Conservation (phyloP, 2,888 invertebrate genomes). For the Lobophora halterata region DNA sequence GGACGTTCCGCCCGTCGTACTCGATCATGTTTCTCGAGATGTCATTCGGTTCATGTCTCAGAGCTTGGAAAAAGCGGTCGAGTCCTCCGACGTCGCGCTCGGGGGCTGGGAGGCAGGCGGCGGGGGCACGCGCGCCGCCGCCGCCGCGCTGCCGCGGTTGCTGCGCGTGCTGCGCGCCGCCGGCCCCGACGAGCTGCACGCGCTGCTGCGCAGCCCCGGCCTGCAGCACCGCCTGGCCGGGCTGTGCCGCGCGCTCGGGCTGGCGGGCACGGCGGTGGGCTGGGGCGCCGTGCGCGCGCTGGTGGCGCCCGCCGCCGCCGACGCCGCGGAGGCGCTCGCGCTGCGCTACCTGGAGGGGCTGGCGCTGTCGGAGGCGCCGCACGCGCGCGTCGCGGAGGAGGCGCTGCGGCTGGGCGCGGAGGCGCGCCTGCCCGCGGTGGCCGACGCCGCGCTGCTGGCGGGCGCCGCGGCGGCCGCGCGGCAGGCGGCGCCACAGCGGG, state of each 20-base stretch:
- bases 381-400: conserved; percentile 28
- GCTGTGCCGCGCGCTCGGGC: conserved; percentile 35
- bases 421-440: conserved; percentile 22
- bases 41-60: conserved; percentile 8
- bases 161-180: conserved; percentile 35
- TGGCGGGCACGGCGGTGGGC: too few relatives aligned
- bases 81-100: conserved; percentile 22
- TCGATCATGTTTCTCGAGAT: too few relatives aligned
- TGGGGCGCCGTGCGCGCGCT: conserved; percentile 6
- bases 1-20: too few relatives aligned
- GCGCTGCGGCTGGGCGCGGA: conserved; percentile 39
- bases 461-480: conserved; percentile 33
- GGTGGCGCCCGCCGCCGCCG: conserved; percentile 2
- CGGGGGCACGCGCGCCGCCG: conserved; percentile 24
- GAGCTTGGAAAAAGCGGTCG: conserved; percentile 20
- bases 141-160: conserved; percentile 28
- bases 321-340: conserved; percentile 24
- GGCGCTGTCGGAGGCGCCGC: conserved; percentile 30
- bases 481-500: conserved; percentile 27
- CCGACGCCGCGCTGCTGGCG: conserved; percentile 28
- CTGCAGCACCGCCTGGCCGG: conserved; percentile 29
- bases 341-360: too few relatives aligned
- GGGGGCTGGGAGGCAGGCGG: conserved; percentile 26
- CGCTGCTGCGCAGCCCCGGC: too few relatives aligned
- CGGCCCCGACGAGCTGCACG: conserved; percentile 36